A percentile compares a stretch with the other conserved stretches of the same genome.
phyloP scores from a whole-genome alignment of 2,797 vertebrate species.

The Chiloscyllium punctatum region DNA sequence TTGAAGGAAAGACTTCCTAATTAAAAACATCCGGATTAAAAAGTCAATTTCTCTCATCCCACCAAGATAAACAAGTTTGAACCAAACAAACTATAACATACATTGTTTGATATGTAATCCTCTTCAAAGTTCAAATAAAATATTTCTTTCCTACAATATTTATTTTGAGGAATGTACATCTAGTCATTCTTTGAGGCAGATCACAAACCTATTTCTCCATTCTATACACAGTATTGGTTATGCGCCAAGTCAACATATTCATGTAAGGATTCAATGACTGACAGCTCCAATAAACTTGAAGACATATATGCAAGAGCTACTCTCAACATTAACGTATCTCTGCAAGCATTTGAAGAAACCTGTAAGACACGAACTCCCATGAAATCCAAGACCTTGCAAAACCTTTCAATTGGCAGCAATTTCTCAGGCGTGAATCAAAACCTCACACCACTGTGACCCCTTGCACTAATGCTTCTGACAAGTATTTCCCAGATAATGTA shows the following conservation, averaged over 20 bases:
- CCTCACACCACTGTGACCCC: slow-evolving; percentile 11
- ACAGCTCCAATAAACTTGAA: slow-evolving; percentile 24
- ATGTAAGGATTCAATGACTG: slow-evolving; percentile 38
- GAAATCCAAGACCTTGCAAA: slow-evolving; percentile 40
- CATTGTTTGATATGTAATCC: not conserved
- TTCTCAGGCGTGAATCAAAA: slow-evolving; percentile 37
- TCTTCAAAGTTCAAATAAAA: not conserved
- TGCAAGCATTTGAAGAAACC: slow-evolving; percentile 30
- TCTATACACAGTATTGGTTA: not conserved
- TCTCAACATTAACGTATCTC: slow-evolving; percentile 16
- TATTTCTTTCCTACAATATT: not conserved
- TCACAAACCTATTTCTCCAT: not conserved
- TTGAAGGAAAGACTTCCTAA: not conserved
- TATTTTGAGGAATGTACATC: not conserved
- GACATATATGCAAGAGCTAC: not conserved
- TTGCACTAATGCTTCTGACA: not conserved
- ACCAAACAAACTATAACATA: not conserved
- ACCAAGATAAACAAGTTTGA: not conserved
- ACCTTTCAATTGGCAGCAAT: slow-evolving; percentile 40
- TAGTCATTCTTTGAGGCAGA: no score
- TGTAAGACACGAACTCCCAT: not conserved
- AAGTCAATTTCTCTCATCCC: not conserved
- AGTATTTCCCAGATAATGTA: slow-evolving; percentile 40
- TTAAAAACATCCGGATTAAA: not conserved
- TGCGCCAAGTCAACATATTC: not conserved